Percentiles rank a stretch among this genome's conserved stretches.
phyloP scores from a whole-genome alignment of 2,888 invertebrate genomes.

The Seira ritae region DNA sequence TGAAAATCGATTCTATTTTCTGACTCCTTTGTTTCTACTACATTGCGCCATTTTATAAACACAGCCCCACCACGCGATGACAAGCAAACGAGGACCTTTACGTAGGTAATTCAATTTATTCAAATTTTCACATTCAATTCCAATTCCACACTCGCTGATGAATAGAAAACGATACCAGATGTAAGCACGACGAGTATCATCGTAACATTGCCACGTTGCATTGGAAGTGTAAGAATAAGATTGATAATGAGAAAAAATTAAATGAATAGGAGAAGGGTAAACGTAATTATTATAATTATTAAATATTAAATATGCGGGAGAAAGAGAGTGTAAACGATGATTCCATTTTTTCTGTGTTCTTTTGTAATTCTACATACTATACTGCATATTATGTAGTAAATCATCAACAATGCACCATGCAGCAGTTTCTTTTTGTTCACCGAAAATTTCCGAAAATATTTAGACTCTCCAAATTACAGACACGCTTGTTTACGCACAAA shows the following conservation, averaged over 20 bases:
- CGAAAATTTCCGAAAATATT: too few relatives aligned
- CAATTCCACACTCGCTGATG: neutral
- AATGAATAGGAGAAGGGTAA: conserved; percentile 19
- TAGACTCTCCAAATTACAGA: too few relatives aligned
- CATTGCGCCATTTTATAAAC: neutral
- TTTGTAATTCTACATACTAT: too few relatives aligned
- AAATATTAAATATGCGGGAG: too few relatives aligned
- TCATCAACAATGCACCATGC: neutral
- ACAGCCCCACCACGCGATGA: too few relatives aligned
- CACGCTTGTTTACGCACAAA: too few relatives aligned
- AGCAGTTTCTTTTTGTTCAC: too few relatives aligned
- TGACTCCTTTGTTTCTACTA: neutral
- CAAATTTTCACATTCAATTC: neutral
- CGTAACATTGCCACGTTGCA: neutral
- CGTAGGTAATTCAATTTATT: too few relatives aligned
- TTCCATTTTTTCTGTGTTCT: neutral
- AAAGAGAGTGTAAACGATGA: conserved; percentile 20
- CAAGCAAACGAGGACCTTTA: neutral
- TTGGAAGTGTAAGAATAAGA: neutral
- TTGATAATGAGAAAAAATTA: conserved; percentile 13
- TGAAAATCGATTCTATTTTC: neutral
- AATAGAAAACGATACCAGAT: neutral
- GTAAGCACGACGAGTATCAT: neutral
- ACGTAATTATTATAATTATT: neutral
- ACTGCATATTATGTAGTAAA: conserved; percentile 12